A percentile compares a stretch with the other conserved stretches of the same genome.
Evolutionary conservation across 2,888 invertebrate species (phyloP).

Genomic region (Pecten maximus): DNA sequence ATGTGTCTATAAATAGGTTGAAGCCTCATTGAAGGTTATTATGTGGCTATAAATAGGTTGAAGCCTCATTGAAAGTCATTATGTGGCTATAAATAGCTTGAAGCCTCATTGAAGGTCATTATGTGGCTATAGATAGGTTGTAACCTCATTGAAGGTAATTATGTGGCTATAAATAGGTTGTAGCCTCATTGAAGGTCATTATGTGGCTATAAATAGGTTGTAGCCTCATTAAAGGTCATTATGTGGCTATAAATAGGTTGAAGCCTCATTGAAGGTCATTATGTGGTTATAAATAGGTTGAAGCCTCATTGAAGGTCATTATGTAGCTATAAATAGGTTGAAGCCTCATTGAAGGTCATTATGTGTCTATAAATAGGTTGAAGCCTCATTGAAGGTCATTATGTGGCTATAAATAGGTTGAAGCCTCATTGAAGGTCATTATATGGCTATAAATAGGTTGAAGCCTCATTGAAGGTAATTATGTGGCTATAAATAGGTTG

Average conservation of each 20-base stretch:
- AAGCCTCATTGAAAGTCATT: neutral
- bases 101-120: neutral
- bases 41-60: neutral
- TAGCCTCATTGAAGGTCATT: neutral
- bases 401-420: neutral
- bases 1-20: neutral
- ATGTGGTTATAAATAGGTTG: neutral
- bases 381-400: neutral
- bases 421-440: neutral
- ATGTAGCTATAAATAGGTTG: too few species aligned
- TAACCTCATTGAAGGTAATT: neutral
- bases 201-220: neutral
- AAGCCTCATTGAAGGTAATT: neutral
- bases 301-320: too few species aligned
- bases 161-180: neutral
- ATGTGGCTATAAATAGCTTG: neutral
- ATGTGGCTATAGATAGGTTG: neutral
- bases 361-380: too few species aligned
- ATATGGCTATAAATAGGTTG: neutral
- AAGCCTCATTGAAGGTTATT: neutral
- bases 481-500: neutral
- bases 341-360: too few species aligned
- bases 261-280: neutral
- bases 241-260: too few species aligned
- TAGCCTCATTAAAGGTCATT: too few species aligned